Evolutionary conservation across 2,797 vertebrate genomes (phyloP).

Genomic region (Leuciscus waleckii): DNA sequence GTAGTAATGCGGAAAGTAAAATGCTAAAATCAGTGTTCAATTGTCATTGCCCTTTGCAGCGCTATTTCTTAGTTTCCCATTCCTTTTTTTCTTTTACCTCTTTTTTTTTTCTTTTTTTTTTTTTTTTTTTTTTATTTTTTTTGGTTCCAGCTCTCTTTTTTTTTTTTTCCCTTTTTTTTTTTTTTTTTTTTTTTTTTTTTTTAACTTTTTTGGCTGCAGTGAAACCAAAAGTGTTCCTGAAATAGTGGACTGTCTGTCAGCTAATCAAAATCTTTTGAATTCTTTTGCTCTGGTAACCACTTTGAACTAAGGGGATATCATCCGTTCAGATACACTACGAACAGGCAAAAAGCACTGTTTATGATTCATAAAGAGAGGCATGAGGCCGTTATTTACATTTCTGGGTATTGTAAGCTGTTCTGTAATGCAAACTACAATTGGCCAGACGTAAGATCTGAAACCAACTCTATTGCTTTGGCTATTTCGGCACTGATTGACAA

Average conservation of each 20-base stretch:
- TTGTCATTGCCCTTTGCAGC: not conserved
- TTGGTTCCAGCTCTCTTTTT: no score
- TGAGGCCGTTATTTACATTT: not conserved
- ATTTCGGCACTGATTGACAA: constrained; percentile 38
- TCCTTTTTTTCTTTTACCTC: not conserved
- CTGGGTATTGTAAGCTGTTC: not conserved
- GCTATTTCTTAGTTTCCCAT: not conserved
- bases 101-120: not conserved
- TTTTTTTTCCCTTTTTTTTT: not conserved
- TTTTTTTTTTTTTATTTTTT: not conserved
- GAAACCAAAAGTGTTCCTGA: not conserved
- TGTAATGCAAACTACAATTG: not conserved
- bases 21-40: not conserved
- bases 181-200: not conserved
- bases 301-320: constrained; percentile 9
- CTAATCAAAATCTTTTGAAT: not conserved
- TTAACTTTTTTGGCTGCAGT: not conserved
- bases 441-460: not conserved
- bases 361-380: constrained; percentile 2
- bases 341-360: not conserved
- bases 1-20: not conserved
- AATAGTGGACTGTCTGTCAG: not conserved
- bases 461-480: not conserved
- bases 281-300: not conserved
- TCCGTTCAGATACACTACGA: not conserved